Conservation (phyloP, 1,140 invertebrate species). For the Papilio dardanus region DNA sequence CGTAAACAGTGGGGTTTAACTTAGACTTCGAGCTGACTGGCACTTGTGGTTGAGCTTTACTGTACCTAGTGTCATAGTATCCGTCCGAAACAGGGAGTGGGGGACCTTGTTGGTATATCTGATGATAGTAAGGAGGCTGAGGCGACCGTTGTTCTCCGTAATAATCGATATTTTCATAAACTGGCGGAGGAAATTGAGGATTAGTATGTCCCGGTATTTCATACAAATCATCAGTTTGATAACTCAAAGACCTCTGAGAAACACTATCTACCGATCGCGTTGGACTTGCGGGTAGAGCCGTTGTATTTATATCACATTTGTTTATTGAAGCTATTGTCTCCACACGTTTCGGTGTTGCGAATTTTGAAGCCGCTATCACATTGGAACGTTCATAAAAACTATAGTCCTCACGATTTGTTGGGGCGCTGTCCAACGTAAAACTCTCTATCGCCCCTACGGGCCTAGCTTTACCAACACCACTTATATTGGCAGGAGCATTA, state of each 20-base stretch:
- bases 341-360: constrained; percentile 88
- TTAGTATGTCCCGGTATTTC: constrained; percentile 74
- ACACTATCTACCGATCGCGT: constrained; percentile 83
- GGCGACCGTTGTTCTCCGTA: constrained; percentile 82
- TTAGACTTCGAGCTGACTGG: constrained; percentile 83
- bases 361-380: constrained; percentile 88
- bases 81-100: constrained; percentile 78
- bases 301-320: constrained; percentile 76
- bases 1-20: constrained; percentile 66
- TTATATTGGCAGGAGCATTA: constrained; percentile 64
- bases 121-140: constrained; percentile 86
- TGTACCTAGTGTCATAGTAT: constrained; percentile 83
- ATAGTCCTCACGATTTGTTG: constrained; percentile 74
- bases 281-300: constrained; percentile 73
- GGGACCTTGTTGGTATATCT: constrained; percentile 76
- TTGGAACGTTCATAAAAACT: constrained; percentile 80
- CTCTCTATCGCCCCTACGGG: constrained; percentile 80
- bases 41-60: constrained; percentile 87
- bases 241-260: constrained; percentile 85
- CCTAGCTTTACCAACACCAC: constrained; percentile 65
- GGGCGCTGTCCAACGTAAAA: constrained; percentile 74
- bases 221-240: constrained; percentile 82
- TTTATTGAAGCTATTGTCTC: constrained; percentile 84
- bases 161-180: constrained; percentile 93
- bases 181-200: constrained; percentile 81